phyloP scores from a whole-genome alignment of 2,797 vertebrate species.

The Karalla daura region DNA sequence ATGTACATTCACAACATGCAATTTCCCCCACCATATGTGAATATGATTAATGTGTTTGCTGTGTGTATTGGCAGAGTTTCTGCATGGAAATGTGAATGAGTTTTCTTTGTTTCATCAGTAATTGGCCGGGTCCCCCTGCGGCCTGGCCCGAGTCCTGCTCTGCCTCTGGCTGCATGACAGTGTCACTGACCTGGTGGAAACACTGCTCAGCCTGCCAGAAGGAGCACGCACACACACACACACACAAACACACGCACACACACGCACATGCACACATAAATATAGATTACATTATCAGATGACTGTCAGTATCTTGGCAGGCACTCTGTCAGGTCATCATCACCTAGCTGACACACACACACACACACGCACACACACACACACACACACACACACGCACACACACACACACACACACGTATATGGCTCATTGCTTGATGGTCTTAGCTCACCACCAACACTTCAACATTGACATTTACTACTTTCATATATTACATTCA shows the following conservation, averaged over 20 bases:
- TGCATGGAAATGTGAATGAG: slow-evolving; percentile 29
- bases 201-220: slow-evolving; percentile 35
- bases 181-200: slow-evolving; percentile 60
- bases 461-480: too few species aligned
- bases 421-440: slow-evolving; percentile 13
- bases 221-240: not conserved
- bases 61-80: slow-evolving; percentile 27
- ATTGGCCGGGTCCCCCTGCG: slow-evolving; percentile 33
- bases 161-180: slow-evolving; percentile 49
- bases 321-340: slow-evolving; percentile 25
- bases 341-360: slow-evolving; percentile 14
- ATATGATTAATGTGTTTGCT: slow-evolving; percentile 28
- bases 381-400: not conserved
- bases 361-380: not conserved
- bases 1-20: slow-evolving; percentile 4
- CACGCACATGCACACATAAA: not conserved
- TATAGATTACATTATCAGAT: slow-evolving; percentile 29
- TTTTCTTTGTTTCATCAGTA: slow-evolving; percentile 50
- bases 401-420: slow-evolving; percentile 10
- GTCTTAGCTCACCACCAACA: not conserved
- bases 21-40: slow-evolving; percentile 25
- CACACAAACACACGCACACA: not conserved
- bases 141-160: slow-evolving; percentile 25
- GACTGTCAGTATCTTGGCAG: slow-evolving; percentile 17
- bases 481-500: too few species aligned